Conservation (phyloP, 2,113 vertebrate species). For the Lampris incognitus region DNA sequence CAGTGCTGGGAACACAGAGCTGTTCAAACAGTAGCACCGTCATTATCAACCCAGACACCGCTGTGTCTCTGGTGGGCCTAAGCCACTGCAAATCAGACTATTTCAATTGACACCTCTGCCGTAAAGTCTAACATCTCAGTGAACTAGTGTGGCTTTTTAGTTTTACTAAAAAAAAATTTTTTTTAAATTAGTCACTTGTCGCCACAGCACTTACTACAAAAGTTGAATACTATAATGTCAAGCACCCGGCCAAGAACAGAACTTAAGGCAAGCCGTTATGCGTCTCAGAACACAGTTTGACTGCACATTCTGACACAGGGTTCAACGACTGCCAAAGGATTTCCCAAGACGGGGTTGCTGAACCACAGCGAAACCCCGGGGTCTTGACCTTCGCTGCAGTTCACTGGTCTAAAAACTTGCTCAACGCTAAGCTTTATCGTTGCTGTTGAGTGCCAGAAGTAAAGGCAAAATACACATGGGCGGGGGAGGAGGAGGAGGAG, state of each 20-base stretch:
- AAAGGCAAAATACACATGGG: constrained; percentile 44
- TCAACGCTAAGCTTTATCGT: constrained; percentile 14
- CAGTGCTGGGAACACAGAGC: constrained; percentile 51
- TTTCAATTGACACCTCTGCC: background rate
- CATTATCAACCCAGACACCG: constrained; percentile 50
- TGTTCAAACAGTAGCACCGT: constrained; percentile 57
- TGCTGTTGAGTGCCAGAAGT: constrained; percentile 30
- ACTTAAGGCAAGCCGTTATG: no score
- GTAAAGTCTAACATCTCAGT: background rate
- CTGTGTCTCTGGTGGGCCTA: constrained; percentile 33
- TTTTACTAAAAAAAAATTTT: no score
- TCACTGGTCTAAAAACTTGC: constrained; percentile 13
- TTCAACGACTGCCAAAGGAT: no score
- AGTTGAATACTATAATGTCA: no score
- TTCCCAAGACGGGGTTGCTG: no score
- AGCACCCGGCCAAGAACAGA: no score
- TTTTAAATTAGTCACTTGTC: no score
- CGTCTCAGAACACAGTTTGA: no score
- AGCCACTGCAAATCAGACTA: constrained; percentile 15
- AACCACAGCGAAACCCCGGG: no score
- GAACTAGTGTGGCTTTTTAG: background rate
- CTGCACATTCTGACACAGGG: no score
- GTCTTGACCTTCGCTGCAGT: no score
- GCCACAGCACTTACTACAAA: no score
- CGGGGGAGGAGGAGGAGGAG: background rate